Percentiles rank a stretch among this genome's conserved stretches.
phyloP scores from a whole-genome alignment of 2,113 vertebrate species.

The Menura novaehollandiae region DNA sequence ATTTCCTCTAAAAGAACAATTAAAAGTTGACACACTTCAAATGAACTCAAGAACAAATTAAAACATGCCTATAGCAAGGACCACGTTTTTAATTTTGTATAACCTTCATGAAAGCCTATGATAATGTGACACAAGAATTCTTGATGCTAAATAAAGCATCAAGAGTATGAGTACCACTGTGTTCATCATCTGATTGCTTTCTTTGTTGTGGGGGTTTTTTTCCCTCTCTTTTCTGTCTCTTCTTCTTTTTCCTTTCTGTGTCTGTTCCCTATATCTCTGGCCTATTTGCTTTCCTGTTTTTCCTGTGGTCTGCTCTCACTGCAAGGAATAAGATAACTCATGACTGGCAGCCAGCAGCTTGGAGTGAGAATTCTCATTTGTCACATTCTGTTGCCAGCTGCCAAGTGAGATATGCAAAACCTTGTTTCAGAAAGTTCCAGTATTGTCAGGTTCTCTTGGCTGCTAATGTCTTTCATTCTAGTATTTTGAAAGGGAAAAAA shows the following conservation, averaged over 20 bases:
- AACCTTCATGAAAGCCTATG: not conserved
- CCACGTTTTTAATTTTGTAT: not conserved
- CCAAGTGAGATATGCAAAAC: constrained; percentile 57
- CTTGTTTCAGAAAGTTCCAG: constrained; percentile 30
- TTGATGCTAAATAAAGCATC: not conserved
- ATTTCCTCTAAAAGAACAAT: not conserved
- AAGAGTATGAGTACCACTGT: not conserved
- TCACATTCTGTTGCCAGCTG: constrained; percentile 43
- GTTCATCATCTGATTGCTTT: not conserved
- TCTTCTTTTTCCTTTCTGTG: not conserved
- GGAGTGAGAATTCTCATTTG: constrained; percentile 54
- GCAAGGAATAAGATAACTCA: constrained; percentile 42
- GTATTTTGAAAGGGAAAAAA: not conserved
- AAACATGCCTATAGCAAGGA: not conserved
- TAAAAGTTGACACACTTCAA: constrained; percentile 4
- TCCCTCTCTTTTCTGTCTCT: not conserved
- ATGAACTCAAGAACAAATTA: constrained; percentile 23
- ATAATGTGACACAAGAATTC: not conserved
- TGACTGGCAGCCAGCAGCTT: constrained; percentile 56
- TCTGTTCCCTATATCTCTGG: not conserved
- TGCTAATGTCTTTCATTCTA: not conserved
- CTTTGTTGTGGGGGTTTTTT: not conserved
- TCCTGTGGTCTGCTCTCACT: constrained; percentile 11
- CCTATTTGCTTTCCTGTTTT: not conserved
- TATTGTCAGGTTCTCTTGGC: constrained; percentile 20